Evolutionary conservation across 2,113 vertebrate genomes (phyloP), one percentile per base, ranked within the genome.

Genomic region (Stictonetta naevosa): DNA sequence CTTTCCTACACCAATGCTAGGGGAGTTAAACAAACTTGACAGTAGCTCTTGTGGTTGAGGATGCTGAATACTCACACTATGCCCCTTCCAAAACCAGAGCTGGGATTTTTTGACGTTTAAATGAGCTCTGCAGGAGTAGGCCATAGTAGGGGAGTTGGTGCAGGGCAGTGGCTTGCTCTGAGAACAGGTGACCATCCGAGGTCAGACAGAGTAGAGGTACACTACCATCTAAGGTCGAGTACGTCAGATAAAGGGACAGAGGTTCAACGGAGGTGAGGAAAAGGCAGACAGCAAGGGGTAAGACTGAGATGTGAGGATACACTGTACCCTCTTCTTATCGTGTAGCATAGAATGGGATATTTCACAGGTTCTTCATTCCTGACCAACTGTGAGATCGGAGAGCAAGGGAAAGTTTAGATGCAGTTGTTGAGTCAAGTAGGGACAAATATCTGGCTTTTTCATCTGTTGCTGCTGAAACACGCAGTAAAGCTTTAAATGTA

Each of bases 201-300:
- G 62, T 64, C 28, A 64, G 46, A 52, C 4, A 66, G 23, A 40
- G 38, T 64, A 64, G 36, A 20, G 38, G 36, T 38, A 64, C 62
- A 29, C 26, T 29, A 58, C 34, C 19, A 34, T 63, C 59, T 33
- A 56, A 60, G 33, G 17, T 59, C 4, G 3, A 58, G 22, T 4
- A 40, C 8, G 11, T 64, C 78, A 69, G 50, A 44, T 31, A 40
- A 90, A 75, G n/a, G 31, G 31, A 79, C 20, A n/a, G 16, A 71
- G 36, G 64, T 90, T 84, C 80, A 91, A 69, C 86, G 48, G 33
- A 85, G 34, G 7, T 53, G 38, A 92, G 76, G 33, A 76, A 74
- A 77, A 74, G 34, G 36, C 33, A 74, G 48, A 84, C 89, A 72
- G 33, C 53, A 64, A 78, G 38, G 34, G 44, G 10, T 11, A 64